Evolutionary conservation across 2,888 invertebrate species (phyloP), one percentile per base, ranked within the genome.

Genomic region (Eristalis pertinax): DNA sequence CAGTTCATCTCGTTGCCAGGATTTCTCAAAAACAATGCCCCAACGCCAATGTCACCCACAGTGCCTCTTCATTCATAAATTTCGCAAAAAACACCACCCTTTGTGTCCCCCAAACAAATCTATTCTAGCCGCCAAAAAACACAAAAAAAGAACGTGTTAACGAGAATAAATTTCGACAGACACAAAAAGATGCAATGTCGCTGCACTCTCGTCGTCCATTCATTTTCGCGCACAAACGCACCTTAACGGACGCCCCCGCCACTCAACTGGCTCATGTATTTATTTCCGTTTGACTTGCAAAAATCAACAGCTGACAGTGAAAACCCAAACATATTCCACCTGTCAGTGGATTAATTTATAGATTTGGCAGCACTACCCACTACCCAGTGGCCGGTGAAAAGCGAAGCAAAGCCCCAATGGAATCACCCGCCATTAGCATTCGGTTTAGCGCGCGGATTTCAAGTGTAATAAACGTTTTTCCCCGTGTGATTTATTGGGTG

Each of bases 261-360:
- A 58, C 56, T 38, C 43, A 4, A 32, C 63, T 19, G 22, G 22
- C 56, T 62, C n/a, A 4, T 60, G 63, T 80, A 62, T 77, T 73
- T 86, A 74, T 77, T 78, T 78, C 63, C 26, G 29, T 58, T 73
- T 64, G 65, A 78, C 65, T 62, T 85, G 69, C 63, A 70, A 70
- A 32, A 81, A 74, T 70, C 74, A 75, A 67, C 76, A 82, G 41
- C 50, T 70, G 78, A 83, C 82, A 79, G 82, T 38, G 3, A 70
- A 86, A 50, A 50, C 19, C 35, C 70, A 56, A 83, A 83, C 86
- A 86, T 72, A 82, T 73, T 82, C 70, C 78, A 78, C 56, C 83
- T 86, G 82, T 78, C 82, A 86, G 68, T 79, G 79, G 65, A 50
- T 50, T 60, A 84, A 78, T 81, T 78, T 69, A 84, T 87, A 58